phyloP scores from a whole-genome alignment of 2,797 vertebrate species.

The Loris lydekkerianus region DNA sequence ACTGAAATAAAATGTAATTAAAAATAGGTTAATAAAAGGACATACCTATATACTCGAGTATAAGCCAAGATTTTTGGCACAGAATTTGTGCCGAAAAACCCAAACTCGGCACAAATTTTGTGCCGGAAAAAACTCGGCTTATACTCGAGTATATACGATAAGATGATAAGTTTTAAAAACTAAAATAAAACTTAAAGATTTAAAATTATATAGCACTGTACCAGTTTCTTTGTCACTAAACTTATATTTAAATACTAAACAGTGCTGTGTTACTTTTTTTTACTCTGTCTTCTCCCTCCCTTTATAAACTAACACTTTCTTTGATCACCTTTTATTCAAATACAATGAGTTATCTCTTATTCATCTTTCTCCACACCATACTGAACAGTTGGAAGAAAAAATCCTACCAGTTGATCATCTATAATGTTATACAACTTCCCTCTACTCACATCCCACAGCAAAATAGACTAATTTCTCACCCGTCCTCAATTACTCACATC shows the following conservation, averaged over 20 bases:
- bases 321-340: background rate
- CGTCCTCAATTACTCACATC: fast-evolving
- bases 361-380: background rate
- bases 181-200: background rate
- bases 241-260: background rate
- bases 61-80: no score
- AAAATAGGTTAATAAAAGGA: background rate
- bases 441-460: background rate
- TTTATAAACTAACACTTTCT: background rate
- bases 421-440: background rate
- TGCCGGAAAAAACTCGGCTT: no score
- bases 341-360: background rate
- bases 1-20: background rate
- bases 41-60: no score
- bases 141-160: no score
- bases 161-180: background rate
- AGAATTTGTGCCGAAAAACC: no score
- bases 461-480: background rate
- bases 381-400: background rate
- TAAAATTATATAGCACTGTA: background rate
- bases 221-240: background rate
- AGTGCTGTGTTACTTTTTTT: background rate
- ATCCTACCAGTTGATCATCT: background rate
- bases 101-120: no score
- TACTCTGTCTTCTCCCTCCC: background rate